A percentile compares a stretch with the other conserved stretches of the same genome.
Evolutionary conservation across 2,797 vertebrate genomes (phyloP).

Genomic region (Heterohyrax brucei): DNA sequence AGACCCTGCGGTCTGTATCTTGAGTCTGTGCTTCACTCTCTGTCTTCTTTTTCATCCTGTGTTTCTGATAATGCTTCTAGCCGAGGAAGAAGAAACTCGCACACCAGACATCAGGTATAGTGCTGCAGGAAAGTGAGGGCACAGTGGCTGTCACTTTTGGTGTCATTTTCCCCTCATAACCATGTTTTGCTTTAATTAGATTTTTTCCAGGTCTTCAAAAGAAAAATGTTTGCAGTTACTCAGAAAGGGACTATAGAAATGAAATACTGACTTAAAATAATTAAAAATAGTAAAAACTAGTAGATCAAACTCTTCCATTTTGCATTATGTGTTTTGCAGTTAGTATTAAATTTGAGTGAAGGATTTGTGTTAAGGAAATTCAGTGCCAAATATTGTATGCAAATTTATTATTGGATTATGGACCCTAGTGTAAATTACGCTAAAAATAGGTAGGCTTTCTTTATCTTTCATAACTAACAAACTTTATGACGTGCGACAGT

Average conservation of each 20-base stretch:
- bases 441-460: not conserved
- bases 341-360: not conserved
- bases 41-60: constrained; percentile 91
- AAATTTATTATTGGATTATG: constrained; percentile 23
- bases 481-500: not conserved
- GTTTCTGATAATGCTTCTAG: constrained; percentile 94
- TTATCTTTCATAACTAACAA: constrained; percentile 5
- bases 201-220: constrained; percentile 80
- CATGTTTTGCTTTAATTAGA: constrained; percentile 82
- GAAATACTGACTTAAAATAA: constrained; percentile 61
- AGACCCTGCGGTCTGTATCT: constrained; percentile 87
- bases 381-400: not conserved
- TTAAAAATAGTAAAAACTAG: constrained; percentile 15
- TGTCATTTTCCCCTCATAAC: constrained; percentile 66
- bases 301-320: constrained; percentile 29
- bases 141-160: constrained; percentile 28
- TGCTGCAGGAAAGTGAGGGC: constrained; percentile 84
- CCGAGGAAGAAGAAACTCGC: constrained; percentile 99
- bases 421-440: constrained; percentile 7
- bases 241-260: constrained; percentile 53
- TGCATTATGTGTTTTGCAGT: not conserved
- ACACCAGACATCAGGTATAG: constrained; percentile 98
- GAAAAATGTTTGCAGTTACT: constrained; percentile 89
- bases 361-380: constrained; percentile 27
- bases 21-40: constrained; percentile 91